Evolutionary conservation across 2,888 invertebrate species (phyloP).

Genomic region (Nysson spinosus): DNA sequence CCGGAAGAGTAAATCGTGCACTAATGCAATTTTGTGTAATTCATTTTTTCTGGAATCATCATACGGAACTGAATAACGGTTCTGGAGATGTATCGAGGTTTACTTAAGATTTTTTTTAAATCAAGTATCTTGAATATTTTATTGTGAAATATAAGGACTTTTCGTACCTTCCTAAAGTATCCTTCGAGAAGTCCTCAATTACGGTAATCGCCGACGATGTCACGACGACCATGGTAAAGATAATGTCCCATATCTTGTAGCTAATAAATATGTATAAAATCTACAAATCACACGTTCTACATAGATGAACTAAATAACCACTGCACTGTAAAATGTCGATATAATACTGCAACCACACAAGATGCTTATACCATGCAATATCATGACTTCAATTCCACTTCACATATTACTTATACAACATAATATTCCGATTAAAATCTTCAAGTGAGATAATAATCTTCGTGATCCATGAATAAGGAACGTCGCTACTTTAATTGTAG

Average conservation of each 20-base stretch:
- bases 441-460: no score
- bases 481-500: no score
- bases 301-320: no score
- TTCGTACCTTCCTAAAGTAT: conserved; percentile 74
- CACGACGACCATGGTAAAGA: conserved; percentile 68
- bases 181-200: conserved; percentile 73
- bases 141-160: not conserved
- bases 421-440: no score
- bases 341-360: no score
- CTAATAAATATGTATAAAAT: not conserved
- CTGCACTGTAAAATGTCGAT: no score
- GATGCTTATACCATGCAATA: no score
- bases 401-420: no score
- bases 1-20: conserved; percentile 30
- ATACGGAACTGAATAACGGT: conserved; percentile 2
- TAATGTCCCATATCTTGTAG: conserved; percentile 65
- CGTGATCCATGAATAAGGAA: no score
- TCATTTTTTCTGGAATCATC: not conserved
- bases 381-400: no score
- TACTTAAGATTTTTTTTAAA: no score
- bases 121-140: not conserved
- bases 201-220: conserved; percentile 70
- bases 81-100: not conserved
- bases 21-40: conserved; percentile 24
- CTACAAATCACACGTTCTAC: not conserved